Conservation (phyloP, 2,888 invertebrate genomes). For the Athalia circularis region DNA sequence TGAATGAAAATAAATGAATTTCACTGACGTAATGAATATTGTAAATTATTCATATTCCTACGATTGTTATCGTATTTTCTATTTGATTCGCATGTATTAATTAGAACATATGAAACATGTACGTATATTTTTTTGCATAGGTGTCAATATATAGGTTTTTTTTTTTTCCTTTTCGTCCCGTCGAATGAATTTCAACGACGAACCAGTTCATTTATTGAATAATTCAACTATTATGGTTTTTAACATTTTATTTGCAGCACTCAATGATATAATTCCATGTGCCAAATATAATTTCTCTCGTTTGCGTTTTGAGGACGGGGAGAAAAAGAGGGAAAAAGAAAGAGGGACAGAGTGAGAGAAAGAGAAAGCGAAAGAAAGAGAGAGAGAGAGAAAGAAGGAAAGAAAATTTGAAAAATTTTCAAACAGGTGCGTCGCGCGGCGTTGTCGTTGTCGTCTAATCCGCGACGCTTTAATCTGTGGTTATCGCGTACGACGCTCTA, state of each 20-base stretch:
- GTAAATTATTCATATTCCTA: too few species aligned
- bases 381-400: neutral
- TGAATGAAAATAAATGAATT: too few species aligned
- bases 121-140: neutral
- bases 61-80: too few species aligned
- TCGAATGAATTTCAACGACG: neutral
- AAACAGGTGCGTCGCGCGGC: neutral
- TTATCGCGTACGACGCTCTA: conserved; percentile 42
- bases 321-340: conserved; percentile 11
- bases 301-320: neutral
- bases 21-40: too few species aligned
- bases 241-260: too few species aligned
- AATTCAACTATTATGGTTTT: too few species aligned
- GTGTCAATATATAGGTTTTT: neutral
- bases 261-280: too few species aligned
- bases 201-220: too few species aligned
- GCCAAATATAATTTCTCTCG: neutral
- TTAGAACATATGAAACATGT: too few species aligned
- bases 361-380: conserved; percentile 9
- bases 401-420: neutral
- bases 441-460: neutral
- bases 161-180: neutral
- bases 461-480: conserved; percentile 1
- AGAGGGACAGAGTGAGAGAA: neutral
- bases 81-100: neutral